Conservation (phyloP, 2,888 invertebrate genomes). For the Monopis laevigella region DNA sequence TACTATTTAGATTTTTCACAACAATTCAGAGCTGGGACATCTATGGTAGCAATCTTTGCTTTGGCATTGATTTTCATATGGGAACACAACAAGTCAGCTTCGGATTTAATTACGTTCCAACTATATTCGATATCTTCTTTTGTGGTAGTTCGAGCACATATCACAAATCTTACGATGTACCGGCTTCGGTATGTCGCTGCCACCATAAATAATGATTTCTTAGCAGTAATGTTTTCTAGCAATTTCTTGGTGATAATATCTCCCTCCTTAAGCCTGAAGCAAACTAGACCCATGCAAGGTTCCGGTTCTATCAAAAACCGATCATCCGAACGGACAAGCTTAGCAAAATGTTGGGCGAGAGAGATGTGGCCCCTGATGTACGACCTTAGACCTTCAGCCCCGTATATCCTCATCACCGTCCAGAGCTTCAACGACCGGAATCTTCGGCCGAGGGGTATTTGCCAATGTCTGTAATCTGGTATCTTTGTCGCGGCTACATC, state of each 20-base stretch:
- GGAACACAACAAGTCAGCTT: slow-evolving; percentile 46
- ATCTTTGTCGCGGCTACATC: slow-evolving; percentile 66
- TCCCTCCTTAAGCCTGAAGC: slow-evolving; percentile 84
- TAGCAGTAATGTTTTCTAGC: slow-evolving; percentile 75
- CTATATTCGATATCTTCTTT: slow-evolving; percentile 79
- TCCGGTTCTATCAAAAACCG: slow-evolving; percentile 83
- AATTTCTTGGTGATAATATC: slow-evolving; percentile 76
- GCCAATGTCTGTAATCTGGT: slow-evolving; percentile 81
- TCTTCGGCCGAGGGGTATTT: slow-evolving; percentile 85
- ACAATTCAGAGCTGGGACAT: slow-evolving; percentile 35
- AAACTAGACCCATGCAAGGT: slow-evolving; percentile 83
- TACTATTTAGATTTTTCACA: slow-evolving; percentile 51
- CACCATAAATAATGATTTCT: slow-evolving; percentile 84
- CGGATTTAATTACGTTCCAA: slow-evolving; percentile 72
- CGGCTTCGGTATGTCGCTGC: slow-evolving; percentile 75
- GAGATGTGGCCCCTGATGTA: slow-evolving; percentile 79
- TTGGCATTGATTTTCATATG: slow-evolving; percentile 31
- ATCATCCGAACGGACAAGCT: slow-evolving; percentile 72
- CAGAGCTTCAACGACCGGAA: slow-evolving; percentile 94
- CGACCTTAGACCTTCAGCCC: slow-evolving; percentile 80
- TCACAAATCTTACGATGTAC: slow-evolving; percentile 81
- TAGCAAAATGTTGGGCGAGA: slow-evolving; percentile 82
- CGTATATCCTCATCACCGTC: slow-evolving; percentile 88
- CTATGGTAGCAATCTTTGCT: slow-evolving; percentile 36
- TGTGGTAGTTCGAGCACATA: slow-evolving; percentile 79